Conservation (phyloP, 2,888 invertebrate species). For the Scelioninae gen. 1 region DNA sequence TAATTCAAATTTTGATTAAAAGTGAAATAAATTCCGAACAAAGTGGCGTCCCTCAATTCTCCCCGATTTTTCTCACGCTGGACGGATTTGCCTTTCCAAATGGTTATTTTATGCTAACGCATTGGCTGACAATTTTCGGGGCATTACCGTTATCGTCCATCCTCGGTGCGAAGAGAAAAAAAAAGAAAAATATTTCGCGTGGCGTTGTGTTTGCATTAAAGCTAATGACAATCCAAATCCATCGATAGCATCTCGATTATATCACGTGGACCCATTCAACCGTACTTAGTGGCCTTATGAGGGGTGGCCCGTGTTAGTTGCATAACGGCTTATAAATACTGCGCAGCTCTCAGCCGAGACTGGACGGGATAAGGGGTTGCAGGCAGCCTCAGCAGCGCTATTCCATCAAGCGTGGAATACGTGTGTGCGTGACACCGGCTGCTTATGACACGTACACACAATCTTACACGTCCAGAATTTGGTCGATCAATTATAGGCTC, state of each 20-base stretch:
- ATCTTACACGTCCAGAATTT: slow-evolving; percentile 75
- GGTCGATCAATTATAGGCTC: slow-evolving; percentile 83
- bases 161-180: slow-evolving; percentile 22
- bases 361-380: slow-evolving; percentile 60
- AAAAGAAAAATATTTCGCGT: slow-evolving; percentile 68
- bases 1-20: slow-evolving; percentile 44
- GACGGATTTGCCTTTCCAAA: slow-evolving; percentile 59
- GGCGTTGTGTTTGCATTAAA: slow-evolving; percentile 70
- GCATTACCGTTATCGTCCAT: slow-evolving; percentile 53
- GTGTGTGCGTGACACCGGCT: slow-evolving; percentile 70
- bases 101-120: slow-evolving; percentile 65
- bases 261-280: slow-evolving; percentile 74
- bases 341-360: slow-evolving; percentile 67
- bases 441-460: slow-evolving; percentile 67
- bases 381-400: slow-evolving; percentile 51
- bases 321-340: slow-evolving; percentile 75
- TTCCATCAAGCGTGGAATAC: slow-evolving; percentile 65
- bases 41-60: slow-evolving; percentile 23
- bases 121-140: slow-evolving; percentile 45
- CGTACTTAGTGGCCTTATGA: slow-evolving; percentile 71
- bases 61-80: slow-evolving; percentile 58
- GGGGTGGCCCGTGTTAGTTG: slow-evolving; percentile 73
- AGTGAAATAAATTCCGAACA: slow-evolving; percentile 26
- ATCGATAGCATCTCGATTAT: slow-evolving; percentile 78
- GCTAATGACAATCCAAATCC: slow-evolving; percentile 76